phyloP scores from a whole-genome alignment of 2,888 invertebrate genomes.

The Drepana falcataria region DNA sequence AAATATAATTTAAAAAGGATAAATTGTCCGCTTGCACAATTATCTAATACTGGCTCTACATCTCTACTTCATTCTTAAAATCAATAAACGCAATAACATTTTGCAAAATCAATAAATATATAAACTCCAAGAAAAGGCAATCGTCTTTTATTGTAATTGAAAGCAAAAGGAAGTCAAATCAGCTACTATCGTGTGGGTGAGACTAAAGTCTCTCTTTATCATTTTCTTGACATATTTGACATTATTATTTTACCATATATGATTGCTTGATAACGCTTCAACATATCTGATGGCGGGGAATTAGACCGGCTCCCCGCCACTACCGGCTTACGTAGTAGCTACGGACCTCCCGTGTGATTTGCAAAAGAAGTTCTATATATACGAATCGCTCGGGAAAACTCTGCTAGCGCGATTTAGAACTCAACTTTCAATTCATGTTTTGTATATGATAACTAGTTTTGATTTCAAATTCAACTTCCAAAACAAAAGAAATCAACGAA shows the following conservation, averaged over 20 bases:
- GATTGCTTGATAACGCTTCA: constrained; percentile 63
- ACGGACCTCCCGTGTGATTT: constrained; percentile 55
- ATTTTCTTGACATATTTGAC: constrained; percentile 70
- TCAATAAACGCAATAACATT: no score
- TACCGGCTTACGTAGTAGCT: constrained; percentile 70
- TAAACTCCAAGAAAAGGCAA: background rate
- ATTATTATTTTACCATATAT: constrained; percentile 63
- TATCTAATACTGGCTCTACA: no score
- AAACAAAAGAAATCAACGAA: background rate
- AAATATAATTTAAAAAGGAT: no score
- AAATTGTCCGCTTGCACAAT: no score
- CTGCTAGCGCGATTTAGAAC: constrained; percentile 54
- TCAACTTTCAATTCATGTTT: constrained; percentile 21
- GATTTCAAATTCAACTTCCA: background rate
- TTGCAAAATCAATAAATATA: no score
- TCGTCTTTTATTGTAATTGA: no score
- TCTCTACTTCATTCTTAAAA: no score
- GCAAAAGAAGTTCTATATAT: constrained; percentile 12
- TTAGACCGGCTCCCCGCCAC: constrained; percentile 67
- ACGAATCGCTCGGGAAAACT: constrained; percentile 30
- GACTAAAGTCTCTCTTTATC: constrained; percentile 67
- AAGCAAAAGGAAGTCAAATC: constrained; percentile 66
- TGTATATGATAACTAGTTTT: background rate
- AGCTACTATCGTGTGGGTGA: constrained; percentile 73
- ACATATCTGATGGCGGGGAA: constrained; percentile 65